Evolutionary conservation across 1,140 invertebrate genomes (phyloP), one percentile per base, ranked within the genome.

Genomic region (Drosophila nasuta): DNA sequence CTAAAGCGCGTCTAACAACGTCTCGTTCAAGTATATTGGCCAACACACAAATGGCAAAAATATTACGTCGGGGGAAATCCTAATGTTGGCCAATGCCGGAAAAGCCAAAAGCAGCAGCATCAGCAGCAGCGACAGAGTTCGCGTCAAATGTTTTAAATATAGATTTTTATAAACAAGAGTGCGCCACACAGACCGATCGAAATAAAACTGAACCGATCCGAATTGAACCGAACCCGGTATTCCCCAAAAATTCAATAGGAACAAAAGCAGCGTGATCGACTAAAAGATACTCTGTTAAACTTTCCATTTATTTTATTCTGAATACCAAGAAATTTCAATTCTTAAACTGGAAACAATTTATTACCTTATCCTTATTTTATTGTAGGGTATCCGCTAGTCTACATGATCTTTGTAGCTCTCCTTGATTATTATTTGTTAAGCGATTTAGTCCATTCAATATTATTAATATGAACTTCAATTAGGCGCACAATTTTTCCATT

Each of bases 91-190:
- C 63, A 66, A 54, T 67, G 51, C 52, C 52, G 64, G 52, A 67
- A 80, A 62, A 75, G 81, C 81, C 81, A 83, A 83, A 82, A 82
- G 65, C 75, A 82, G 62, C 59, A 52, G 65, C 75, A 82, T 52
- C 59, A 52, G 80, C 77, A 69, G 72, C 20, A 82, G 62, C 59
- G 59, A 85, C 77, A 69, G 72, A 82, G 82, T 79, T 82, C 81
- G 75, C 79, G 81, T 83, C 81, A 85, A 85, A 78, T 75, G 62
- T 65, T 73, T 87, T 79, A 79, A 85, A 85, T 65, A 86, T 85
- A 85, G 82, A 79, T 72, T 76, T 72, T 49, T 3, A 52, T 67
- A 67, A 67, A 67, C 57, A 59, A 58, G 56, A 41, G 38, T 20
- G 33, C 10, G 52, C 28, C 46, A 38, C 5, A 51, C 45, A 25